These are phyloP conservation scores for Eupeodes corollae DNA, from an alignment of 1,140 invertebrate genomes.

Conservation along the genomic window DNA sequence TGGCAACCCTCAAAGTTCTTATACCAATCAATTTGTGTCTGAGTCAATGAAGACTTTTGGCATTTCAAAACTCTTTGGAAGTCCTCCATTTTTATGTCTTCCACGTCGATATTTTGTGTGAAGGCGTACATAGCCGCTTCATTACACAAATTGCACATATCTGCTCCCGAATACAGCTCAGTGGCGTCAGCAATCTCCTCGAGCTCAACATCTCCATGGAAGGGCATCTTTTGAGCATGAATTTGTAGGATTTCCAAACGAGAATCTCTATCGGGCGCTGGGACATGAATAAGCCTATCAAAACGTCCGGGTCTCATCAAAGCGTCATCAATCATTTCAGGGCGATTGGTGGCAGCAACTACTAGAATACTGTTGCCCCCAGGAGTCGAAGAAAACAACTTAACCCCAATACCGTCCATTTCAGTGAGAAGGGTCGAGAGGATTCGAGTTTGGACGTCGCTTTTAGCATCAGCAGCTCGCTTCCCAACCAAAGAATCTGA, in stretches of 20 bases:
- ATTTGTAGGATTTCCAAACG: conserved; percentile 50
- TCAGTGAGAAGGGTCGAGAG: conserved; percentile 55
- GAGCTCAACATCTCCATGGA: conserved; percentile 47
- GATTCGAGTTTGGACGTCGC: conserved; percentile 48
- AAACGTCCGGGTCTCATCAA: conserved; percentile 64
- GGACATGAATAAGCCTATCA: conserved; percentile 63
- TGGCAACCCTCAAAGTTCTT: conserved; percentile 17
- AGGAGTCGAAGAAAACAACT: conserved; percentile 8
- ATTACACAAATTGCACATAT: conserved; percentile 58
- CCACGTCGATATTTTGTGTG: conserved; percentile 41
- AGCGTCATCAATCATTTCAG: conserved; percentile 67
- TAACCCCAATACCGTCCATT: conserved; percentile 52
- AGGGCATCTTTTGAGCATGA: conserved; percentile 48
- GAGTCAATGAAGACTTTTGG: conserved; percentile 43
- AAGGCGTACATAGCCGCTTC: conserved; percentile 59
- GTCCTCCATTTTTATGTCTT: conserved; percentile 39
- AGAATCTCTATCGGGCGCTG: conserved; percentile 52
- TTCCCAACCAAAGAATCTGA: conserved; percentile 50
- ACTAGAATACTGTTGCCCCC: conserved; percentile 44
- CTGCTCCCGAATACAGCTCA: conserved; percentile 64
- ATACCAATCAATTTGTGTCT: conserved; percentile 37
- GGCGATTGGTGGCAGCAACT: conserved; percentile 67
- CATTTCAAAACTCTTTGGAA: conserved; percentile 43
- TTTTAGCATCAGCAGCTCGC: conserved; percentile 23
- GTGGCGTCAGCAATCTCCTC: conserved; percentile 47